Evolutionary conservation across 1,140 invertebrate species (phyloP).

Genomic region (Cheumatopsyche charites): DNA sequence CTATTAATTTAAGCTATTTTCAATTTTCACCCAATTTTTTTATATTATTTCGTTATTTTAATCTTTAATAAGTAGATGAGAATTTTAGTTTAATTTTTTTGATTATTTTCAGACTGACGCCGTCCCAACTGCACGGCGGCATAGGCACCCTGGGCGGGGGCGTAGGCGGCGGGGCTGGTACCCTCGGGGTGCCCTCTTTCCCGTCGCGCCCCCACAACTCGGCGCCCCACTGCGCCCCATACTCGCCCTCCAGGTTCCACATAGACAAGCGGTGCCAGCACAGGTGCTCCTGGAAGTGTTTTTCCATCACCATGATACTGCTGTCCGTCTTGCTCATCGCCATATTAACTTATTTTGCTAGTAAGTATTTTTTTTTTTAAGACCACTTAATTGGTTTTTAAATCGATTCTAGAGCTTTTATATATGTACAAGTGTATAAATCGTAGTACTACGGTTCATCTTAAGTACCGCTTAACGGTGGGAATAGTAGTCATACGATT

Average conservation of each 20-base stretch:
- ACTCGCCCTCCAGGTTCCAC: conserved; percentile 90
- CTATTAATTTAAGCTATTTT: no score
- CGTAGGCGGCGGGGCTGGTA: conserved; percentile 56
- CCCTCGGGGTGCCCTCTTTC: conserved; percentile 81
- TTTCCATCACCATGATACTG: conserved; percentile 88
- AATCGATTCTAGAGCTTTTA: no score
- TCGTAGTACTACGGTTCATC: no score
- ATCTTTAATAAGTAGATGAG: neutral
- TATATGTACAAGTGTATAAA: no score
- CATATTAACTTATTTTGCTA: conserved; percentile 92
- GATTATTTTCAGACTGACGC: conserved; percentile 54
- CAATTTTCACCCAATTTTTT: no score
- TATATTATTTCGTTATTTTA: no score
- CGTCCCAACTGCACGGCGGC: conserved; percentile 57
- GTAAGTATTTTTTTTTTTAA: conserved; percentile 66
- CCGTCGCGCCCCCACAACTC: conserved; percentile 72
- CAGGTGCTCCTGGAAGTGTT: conserved; percentile 94
- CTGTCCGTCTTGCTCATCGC: conserved; percentile 85
- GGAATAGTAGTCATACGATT: no score
- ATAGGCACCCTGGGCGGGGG: conserved; percentile 53
- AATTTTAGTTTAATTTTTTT: neutral
- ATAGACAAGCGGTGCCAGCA: conserved; percentile 92
- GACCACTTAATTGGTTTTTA: no score
- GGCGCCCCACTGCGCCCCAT: conserved; percentile 72
- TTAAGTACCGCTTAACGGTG: no score